Evolutionary conservation across 2,797 vertebrate species (phyloP), one percentile per base, ranked within the genome.

Genomic region (Apogon hyalosoma): DNA sequence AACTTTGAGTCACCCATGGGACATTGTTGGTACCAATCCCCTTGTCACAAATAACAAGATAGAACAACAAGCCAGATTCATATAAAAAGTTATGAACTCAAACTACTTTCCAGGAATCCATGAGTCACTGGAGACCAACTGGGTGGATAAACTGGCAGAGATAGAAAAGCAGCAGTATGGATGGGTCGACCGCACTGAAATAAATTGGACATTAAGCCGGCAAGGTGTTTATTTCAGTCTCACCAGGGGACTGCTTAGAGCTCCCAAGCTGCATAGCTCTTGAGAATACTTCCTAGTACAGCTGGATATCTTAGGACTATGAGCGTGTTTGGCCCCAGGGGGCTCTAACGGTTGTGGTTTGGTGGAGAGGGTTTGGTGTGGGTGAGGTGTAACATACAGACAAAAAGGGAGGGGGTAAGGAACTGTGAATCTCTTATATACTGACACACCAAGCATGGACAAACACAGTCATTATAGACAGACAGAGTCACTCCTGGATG

Each of bases 381-480:
- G 67, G 73, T 79, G 72, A 80, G 78, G 82, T 75, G 79, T 72
- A 79, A 80, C 62, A 69, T 60, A 84, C 78, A 82, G 69, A 88
- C 61, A 80, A 58, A 16, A 80, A 59, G 80, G 79, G 63, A 63
- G 77, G 52, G 75, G 61, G 73, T 75, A 77, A 82, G 84, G 87
- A 86, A 83, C 68, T 83, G 85, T 86, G 89, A 90, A 88, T 90
- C 84, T 88, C 85, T 82, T 87, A 88, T 82, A 90, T 88, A 92
- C 80, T 80, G 88, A 93, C 89, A 92, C 89, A 87, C 76, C 75
- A 83, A 92, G 77, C 82, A 87, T 86, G 83, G 85, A 94, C 88
- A 73, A 87, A 94, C 83, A 92, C 89, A 88, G 86, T 84, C 85
- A 87, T 86, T 86, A 92, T 62, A 87, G 87, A 90, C 19, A 78